These are phyloP conservation scores for Pterois miles DNA, from an alignment of 2,797 vertebrate species.

Conservation along the genomic window DNA sequence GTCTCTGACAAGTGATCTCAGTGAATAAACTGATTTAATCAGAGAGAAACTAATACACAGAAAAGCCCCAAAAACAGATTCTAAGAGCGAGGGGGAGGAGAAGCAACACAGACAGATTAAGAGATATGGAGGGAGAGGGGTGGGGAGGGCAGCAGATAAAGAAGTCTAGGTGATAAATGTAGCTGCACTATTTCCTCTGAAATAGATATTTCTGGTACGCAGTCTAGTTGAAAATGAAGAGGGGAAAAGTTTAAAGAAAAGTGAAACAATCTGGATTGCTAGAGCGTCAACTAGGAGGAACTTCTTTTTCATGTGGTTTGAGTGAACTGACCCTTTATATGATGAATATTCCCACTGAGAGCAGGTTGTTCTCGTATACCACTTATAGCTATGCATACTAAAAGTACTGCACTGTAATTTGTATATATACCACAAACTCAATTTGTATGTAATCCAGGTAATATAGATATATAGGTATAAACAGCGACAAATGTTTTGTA, in stretches of 20 bases:
- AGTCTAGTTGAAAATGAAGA: neutral
- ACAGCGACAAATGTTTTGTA: too few species aligned
- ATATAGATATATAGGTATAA: too few species aligned
- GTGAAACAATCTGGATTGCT: neutral
- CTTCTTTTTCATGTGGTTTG: neutral
- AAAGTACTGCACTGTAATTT: too few species aligned
- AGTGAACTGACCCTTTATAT: constrained; percentile 1
- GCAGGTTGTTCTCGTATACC: neutral
- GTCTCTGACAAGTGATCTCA: constrained; percentile 23
- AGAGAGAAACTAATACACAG: constrained; percentile 28
- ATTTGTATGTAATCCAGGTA: too few species aligned
- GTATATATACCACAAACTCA: too few species aligned
- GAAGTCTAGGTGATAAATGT: constrained; percentile 30
- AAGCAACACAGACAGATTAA: constrained; percentile 40
- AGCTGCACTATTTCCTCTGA: constrained; percentile 3
- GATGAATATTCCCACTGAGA: neutral
- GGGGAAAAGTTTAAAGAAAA: neutral
- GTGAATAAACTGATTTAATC: constrained; percentile 45
- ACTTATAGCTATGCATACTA: too few species aligned
- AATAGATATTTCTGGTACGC: constrained; percentile 6
- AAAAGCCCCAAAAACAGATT: constrained; percentile 30
- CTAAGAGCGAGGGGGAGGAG: constrained; percentile 5
- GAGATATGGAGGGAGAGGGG: constrained; percentile 17
- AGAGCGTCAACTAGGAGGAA: neutral
- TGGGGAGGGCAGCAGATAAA: constrained; percentile 30